Percentiles rank a stretch among this genome's conserved stretches.
Evolutionary conservation across 1,140 invertebrate genomes (phyloP).

Genomic region (Psix sp.): DNA sequence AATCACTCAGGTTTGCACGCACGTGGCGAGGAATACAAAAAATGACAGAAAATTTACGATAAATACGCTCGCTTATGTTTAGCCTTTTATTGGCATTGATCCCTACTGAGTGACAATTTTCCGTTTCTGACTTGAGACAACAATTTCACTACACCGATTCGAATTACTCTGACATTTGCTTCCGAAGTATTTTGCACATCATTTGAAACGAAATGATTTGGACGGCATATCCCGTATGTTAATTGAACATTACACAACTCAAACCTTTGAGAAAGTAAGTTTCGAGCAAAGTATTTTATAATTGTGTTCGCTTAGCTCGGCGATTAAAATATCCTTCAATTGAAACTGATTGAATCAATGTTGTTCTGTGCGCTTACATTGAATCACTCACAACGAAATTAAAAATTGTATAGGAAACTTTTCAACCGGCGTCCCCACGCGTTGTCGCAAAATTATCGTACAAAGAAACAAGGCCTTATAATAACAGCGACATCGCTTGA

Average conservation of each 20-base stretch:
- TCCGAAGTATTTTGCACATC: constrained; percentile 4
- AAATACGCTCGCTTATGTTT: no score
- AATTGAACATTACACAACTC: constrained; percentile 1
- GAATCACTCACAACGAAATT: no score
- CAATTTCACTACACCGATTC: no score
- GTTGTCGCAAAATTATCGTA: constrained; percentile 33
- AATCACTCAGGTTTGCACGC: no score
- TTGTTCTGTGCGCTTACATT: no score
- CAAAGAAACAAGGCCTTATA: constrained; percentile 47
- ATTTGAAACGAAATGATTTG: background rate
- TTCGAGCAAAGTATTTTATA: background rate
- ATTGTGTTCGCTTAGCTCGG: no score
- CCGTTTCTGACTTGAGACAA: no score
- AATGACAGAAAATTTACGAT: no score
- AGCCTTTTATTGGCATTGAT: no score
- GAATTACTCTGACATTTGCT: constrained; percentile 9
- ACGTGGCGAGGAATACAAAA: no score
- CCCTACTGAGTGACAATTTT: no score
- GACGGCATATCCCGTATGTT: constrained; percentile 2
- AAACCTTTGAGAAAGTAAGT: background rate
- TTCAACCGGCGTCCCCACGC: constrained; percentile 23
- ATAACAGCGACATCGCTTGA: constrained; percentile 45
- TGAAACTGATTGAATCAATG: no score
- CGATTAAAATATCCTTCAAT: background rate
- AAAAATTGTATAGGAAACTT: constrained; percentile 33